Conservation (phyloP, 2,113 vertebrate genomes). For the Drymodes brunneopygia region DNA sequence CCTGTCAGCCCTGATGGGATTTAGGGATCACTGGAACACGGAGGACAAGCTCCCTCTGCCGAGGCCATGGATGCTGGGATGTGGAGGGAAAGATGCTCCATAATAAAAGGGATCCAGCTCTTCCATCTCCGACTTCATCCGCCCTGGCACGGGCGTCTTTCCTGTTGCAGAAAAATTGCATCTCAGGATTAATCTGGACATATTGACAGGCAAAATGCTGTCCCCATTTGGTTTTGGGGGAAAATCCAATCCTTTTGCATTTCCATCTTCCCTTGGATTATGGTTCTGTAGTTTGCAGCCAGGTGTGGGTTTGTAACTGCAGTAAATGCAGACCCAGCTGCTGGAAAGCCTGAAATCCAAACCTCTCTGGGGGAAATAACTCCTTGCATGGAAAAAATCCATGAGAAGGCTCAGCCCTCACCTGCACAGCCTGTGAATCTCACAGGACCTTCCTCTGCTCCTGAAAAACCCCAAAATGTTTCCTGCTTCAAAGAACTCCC, state of each 20-base stretch:
- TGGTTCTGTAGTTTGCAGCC: neutral
- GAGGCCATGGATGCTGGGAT: neutral
- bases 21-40: accelerated
- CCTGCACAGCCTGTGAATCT: neutral
- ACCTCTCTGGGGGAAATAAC: neutral
- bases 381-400: neutral
- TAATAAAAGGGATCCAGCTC: accelerated
- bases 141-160: accelerated
- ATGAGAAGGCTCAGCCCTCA: neutral
- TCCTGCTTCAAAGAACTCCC: neutral
- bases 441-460: neutral
- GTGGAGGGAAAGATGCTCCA: neutral
- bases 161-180: neutral
- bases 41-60: neutral
- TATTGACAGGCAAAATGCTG: neutral
- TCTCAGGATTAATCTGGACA: neutral
- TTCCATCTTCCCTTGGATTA: neutral
- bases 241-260: neutral
- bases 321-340: neutral
- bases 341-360: neutral
- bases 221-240: neutral
- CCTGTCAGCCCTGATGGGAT: neutral
- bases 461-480: neutral
- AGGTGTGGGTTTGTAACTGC: neutral
- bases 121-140: neutral